phyloP scores from a whole-genome alignment of 2,113 vertebrate species.

The Craseonycteris thonglongyai region DNA sequence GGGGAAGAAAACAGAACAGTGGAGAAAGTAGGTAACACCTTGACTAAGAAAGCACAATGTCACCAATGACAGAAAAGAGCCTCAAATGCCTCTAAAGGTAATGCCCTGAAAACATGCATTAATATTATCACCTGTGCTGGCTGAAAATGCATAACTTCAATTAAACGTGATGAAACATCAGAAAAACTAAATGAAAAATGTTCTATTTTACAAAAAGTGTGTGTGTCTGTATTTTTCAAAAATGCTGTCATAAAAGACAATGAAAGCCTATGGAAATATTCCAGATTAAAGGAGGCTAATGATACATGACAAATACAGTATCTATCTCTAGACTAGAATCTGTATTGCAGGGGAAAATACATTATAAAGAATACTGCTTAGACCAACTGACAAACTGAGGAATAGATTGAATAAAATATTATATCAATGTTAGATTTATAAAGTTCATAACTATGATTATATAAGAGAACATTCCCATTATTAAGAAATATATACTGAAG shows the following conservation, averaged over 20 bases:
- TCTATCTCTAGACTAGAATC: not conserved
- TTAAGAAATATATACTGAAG: not conserved
- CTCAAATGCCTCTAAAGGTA: not conserved
- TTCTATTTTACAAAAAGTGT: not conserved
- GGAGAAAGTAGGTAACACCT: not conserved
- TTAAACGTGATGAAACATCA: not conserved
- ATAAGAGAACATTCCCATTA: not conserved
- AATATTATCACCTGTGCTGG: not conserved
- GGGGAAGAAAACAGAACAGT: not conserved
- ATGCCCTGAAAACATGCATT: not conserved
- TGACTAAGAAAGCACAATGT: not conserved
- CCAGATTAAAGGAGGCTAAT: not conserved
- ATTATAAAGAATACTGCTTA: not conserved
- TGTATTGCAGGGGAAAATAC: not conserved
- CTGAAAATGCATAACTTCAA: not conserved
- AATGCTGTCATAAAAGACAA: not conserved
- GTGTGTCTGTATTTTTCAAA: not conserved
- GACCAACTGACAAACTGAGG: not conserved
- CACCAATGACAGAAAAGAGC: not conserved
- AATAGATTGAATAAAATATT: not conserved
- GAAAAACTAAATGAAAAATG: not conserved
- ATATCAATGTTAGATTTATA: not conserved
- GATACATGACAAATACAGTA: not conserved
- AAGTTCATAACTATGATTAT: not conserved
- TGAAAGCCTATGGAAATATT: not conserved